phyloP scores from a whole-genome alignment of 2,113 vertebrate species.

The Meleagris gallopavo region DNA sequence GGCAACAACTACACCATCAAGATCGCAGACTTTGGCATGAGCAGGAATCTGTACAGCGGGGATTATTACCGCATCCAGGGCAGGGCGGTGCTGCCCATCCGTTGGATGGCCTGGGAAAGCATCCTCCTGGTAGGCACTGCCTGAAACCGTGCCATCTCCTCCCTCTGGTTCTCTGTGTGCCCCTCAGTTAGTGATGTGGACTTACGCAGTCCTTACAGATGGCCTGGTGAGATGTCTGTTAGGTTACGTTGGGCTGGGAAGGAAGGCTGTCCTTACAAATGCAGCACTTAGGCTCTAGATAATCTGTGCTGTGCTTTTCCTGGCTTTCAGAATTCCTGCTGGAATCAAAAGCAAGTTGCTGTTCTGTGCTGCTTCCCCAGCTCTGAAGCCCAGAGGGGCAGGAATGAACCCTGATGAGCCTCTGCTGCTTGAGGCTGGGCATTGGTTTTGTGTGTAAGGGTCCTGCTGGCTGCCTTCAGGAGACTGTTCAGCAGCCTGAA shows the following conservation, averaged over 20 bases:
- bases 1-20: constrained; percentile 95
- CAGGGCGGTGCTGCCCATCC: constrained; percentile 94
- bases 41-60: constrained; percentile 95
- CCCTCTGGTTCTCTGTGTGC: rapidly evolving
- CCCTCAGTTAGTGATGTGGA: rapidly evolving
- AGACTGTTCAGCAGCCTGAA: neutral
- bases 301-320: neutral
- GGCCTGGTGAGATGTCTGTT: rapidly evolving
- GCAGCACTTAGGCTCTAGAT: neutral
- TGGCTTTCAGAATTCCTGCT: neutral
- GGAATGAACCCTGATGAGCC: neutral
- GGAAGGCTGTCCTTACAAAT: neutral
- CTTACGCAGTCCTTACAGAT: rapidly evolving
- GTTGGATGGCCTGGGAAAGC: constrained; percentile 99
- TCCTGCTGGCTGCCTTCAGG: neutral
- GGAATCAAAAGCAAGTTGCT: neutral
- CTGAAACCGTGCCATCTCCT: neutral
- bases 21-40: constrained; percentile 99
- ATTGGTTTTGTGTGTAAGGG: neutral
- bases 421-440: neutral
- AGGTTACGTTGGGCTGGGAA: neutral
- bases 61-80: constrained; percentile 98
- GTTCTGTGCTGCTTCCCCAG: neutral
- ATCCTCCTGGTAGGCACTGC: constrained; percentile 87
- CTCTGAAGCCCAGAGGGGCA: neutral